A percentile compares a stretch with the other conserved stretches of the same genome.
Conservation (phyloP, 2,797 vertebrate genomes). For the Coccyzus lansbergi region DNA sequence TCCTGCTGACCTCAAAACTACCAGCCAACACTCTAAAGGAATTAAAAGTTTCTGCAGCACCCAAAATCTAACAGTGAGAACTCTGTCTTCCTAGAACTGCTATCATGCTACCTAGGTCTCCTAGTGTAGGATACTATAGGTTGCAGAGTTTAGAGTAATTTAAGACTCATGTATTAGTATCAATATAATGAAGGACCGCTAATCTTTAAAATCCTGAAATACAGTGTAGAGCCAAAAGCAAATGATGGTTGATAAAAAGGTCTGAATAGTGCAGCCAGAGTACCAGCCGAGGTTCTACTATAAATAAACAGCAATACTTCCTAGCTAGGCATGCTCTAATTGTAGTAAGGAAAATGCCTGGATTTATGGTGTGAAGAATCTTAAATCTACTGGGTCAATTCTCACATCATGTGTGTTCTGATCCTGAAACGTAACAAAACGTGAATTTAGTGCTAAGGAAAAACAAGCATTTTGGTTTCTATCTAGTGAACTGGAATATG, state of each 20-base stretch:
- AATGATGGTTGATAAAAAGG: not conserved
- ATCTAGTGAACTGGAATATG: not conserved
- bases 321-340: not conserved
- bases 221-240: not conserved
- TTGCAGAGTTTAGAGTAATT: conserved; percentile 17
- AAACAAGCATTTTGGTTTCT: not conserved
- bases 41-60: not conserved
- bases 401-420: not conserved
- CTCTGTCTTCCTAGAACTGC: not conserved
- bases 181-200: not conserved
- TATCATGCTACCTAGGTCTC: not conserved
- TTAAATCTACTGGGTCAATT: not conserved
- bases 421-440: not conserved
- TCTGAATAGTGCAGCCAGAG: conserved; percentile 3
- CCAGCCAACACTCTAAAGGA: not conserved
- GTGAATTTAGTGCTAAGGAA: not conserved
- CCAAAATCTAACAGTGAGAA: not conserved
- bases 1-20: not conserved
- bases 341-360: not conserved
- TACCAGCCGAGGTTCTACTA: not conserved
- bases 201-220: not conserved
- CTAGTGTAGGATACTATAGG: not conserved
- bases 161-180: not conserved
- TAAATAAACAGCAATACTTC: not conserved
- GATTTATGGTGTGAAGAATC: not conserved